These are phyloP conservation scores for Peromyscus polionotus DNA, from an alignment of 2,113 vertebrate species.

Conservation along the genomic window DNA sequence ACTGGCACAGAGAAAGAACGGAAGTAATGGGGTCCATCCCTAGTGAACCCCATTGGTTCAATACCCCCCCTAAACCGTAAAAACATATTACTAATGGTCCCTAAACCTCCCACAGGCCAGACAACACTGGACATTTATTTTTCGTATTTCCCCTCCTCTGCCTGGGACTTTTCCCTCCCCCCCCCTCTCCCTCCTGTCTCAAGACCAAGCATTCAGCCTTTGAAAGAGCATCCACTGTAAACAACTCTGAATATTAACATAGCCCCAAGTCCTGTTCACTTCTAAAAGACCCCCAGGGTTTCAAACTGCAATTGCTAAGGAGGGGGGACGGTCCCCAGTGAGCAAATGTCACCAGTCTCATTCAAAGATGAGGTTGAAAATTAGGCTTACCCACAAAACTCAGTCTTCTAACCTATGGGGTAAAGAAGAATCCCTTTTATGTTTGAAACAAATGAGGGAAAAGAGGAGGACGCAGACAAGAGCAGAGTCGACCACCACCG, in stretches of 20 bases:
- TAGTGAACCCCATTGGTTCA: neutral
- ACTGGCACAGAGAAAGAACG: neutral
- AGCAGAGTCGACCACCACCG: neutral
- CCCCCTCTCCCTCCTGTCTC: constrained; percentile 73
- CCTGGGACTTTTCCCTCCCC: constrained; percentile 79
- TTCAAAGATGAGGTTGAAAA: constrained; percentile 79
- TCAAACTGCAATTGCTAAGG: constrained; percentile 84
- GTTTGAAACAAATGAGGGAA: constrained; percentile 57
- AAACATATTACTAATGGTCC: neutral
- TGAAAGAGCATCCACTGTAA: constrained; percentile 86
- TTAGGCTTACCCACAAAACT: constrained; percentile 64
- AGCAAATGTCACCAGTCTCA: constrained; percentile 83
- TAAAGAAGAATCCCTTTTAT: constrained; percentile 63
- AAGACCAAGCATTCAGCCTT: constrained; percentile 85
- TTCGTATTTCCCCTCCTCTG: constrained; percentile 55
- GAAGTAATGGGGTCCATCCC: neutral
- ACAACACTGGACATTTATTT: constrained; percentile 27
- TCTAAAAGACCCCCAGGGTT: constrained; percentile 86
- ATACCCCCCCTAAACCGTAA: neutral
- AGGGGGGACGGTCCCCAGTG: constrained; percentile 75
- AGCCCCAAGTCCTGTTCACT: constrained; percentile 80
- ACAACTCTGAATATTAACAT: constrained; percentile 86
- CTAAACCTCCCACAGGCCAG: constrained; percentile 59
- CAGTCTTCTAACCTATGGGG: constrained; percentile 64
- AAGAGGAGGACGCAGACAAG: neutral